phyloP scores from a whole-genome alignment of 2,888 invertebrate species.

The Pediacus dermestoides region DNA sequence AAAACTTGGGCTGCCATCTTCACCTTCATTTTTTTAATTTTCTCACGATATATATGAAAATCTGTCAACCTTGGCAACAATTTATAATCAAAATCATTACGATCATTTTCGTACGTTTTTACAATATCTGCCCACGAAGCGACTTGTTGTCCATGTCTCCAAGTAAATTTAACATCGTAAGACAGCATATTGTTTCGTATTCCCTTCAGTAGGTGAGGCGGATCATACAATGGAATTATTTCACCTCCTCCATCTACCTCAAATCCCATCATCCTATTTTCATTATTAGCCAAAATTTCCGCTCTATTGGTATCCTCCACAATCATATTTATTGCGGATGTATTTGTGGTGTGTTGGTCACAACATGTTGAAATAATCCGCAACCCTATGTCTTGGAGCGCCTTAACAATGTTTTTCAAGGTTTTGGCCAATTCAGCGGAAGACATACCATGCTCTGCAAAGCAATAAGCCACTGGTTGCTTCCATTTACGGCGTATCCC shows the following conservation, averaged over 20 bases:
- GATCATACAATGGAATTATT: conserved; percentile 5
- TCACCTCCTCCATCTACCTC: conserved; percentile 1
- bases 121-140: conserved; percentile 3
- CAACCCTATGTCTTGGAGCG: not conserved
- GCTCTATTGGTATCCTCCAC: not conserved
- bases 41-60: not conserved
- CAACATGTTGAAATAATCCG: not conserved
- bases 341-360: not conserved
- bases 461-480: conserved; percentile 5
- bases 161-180: conserved; percentile 7
- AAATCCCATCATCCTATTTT: conserved; percentile 2
- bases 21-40: conserved; percentile 4
- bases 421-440: not conserved
- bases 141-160: not conserved
- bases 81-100: conserved; percentile 8
- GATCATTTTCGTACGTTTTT: not conserved
- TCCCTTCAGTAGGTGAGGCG: conserved; percentile 4
- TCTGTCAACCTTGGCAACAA: conserved; percentile 6
- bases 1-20: conserved; percentile 2
- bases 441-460: not conserved
- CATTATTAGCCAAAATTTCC: too few species aligned
- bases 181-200: conserved; percentile 2
- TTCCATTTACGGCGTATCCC: conserved; percentile 3
- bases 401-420: conserved; percentile 2
- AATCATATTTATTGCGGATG: not conserved